Conservation (phyloP, 1,140 invertebrate species). For the Sinonovacula constricta region DNA sequence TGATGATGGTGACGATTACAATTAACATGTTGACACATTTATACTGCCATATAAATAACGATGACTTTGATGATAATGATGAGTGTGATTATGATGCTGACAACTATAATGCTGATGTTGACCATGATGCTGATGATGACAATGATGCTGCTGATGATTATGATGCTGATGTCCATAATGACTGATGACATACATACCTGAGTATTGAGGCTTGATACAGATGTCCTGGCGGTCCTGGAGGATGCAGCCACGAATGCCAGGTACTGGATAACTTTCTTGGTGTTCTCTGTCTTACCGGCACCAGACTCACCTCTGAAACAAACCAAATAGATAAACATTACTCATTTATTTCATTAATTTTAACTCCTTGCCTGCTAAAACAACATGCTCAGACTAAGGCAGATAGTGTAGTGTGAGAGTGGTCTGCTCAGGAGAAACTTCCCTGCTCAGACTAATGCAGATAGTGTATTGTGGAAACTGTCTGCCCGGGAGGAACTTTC, state of each 20-base stretch:
- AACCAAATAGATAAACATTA: background rate
- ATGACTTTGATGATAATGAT: background rate
- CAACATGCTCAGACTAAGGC: too few relatives aligned
- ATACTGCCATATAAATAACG: too few relatives aligned
- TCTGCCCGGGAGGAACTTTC: too few relatives aligned
- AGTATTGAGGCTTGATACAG: conserved; percentile 66
- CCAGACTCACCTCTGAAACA: conserved; percentile 94
- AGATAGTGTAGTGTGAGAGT: too few relatives aligned
- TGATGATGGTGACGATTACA: conserved; percentile 16
- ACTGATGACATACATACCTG: conserved; percentile 62
- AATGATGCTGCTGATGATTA: background rate
- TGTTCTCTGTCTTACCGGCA: conserved; percentile 99
- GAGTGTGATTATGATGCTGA: background rate
- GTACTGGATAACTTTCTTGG: conserved; percentile 99
- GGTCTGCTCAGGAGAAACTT: too few relatives aligned
- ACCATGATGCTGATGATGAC: conserved; percentile 10
- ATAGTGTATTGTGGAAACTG: too few relatives aligned
- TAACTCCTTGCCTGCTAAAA: too few relatives aligned
- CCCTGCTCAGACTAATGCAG: too few relatives aligned
- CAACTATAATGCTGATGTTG: too few relatives aligned
- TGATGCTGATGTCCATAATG: background rate
- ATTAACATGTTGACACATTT: too few relatives aligned
- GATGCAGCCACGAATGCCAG: conserved; percentile 98
- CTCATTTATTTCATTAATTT: background rate
- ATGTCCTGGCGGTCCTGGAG: conserved; percentile 62